These are phyloP conservation scores for Daptonema setosum DNA, from an alignment of 2,888 invertebrate species.

Conservation along the genomic window DNA sequence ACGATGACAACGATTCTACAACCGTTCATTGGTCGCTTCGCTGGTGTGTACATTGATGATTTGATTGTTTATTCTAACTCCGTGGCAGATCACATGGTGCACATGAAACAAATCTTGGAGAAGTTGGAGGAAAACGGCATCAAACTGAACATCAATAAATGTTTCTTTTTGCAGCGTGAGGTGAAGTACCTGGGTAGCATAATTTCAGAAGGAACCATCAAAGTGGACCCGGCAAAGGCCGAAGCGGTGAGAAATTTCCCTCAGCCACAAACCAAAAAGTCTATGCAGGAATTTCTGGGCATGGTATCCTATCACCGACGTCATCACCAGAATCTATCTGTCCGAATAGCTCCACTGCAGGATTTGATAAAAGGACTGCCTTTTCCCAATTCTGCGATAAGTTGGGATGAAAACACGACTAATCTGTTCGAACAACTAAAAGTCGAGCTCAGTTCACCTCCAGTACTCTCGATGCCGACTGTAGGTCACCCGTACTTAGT, in stretches of 20 bases:
- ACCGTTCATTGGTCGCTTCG: background rate
- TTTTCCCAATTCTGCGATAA: background rate
- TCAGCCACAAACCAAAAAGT: constrained; percentile 6
- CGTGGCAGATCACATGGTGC: constrained; percentile 7
- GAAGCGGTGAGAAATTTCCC: constrained; percentile 6
- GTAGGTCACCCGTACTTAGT: background rate
- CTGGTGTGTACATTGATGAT: constrained; percentile 15
- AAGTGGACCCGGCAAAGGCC: constrained; percentile 6
- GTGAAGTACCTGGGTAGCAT: constrained; percentile 9
- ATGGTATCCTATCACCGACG: constrained; percentile 7
- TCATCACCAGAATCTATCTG: background rate
- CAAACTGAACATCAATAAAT: constrained; percentile 8
- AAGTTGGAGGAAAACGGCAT: constrained; percentile 3
- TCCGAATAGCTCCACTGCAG: background rate
- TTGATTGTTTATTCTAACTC: constrained; percentile 11
- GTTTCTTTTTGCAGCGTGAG: constrained; percentile 1
- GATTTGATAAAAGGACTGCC: background rate
- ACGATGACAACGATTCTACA: constrained; percentile 10
- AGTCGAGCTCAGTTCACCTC: background rate
- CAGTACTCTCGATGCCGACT: background rate
- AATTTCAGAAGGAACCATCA: constrained; percentile 3
- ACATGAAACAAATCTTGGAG: constrained; percentile 9
- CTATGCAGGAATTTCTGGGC: constrained; percentile 12
- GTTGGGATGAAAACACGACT: background rate
- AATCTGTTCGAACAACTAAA: background rate